Evolutionary conservation across 2,888 invertebrate genomes (phyloP).

Genomic region (Chaetogeoica ovagalla): DNA sequence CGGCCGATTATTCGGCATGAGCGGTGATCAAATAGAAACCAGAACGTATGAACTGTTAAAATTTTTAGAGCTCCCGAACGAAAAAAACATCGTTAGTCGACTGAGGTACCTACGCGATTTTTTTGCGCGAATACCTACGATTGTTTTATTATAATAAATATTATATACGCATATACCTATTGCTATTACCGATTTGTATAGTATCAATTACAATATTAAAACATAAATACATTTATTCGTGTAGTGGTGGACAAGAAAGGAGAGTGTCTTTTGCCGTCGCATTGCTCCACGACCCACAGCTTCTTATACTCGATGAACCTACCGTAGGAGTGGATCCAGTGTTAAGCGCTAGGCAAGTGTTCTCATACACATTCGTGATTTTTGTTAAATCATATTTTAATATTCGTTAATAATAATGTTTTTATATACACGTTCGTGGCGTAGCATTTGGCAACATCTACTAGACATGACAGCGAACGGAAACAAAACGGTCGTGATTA

Average conservation of each 20-base stretch:
- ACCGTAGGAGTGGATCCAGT: constrained; percentile 93
- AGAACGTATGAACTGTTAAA: constrained; percentile 56
- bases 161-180: too few species aligned
- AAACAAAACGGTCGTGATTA: constrained; percentile 82
- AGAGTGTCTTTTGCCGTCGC: constrained; percentile 87
- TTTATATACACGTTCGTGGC: constrained; percentile 55
- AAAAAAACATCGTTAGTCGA: constrained; percentile 56
- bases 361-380: background rate
- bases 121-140: constrained; percentile 47
- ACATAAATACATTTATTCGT: background rate
- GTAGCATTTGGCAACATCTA: constrained; percentile 86
- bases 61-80: constrained; percentile 57
- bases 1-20: constrained; percentile 62
- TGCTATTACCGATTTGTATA: too few species aligned
- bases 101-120: constrained; percentile 57
- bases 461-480: constrained; percentile 71
- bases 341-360: constrained; percentile 60
- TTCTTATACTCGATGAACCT: constrained; percentile 88
- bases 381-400: background rate
- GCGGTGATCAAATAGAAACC: constrained; percentile 56
- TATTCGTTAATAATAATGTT: background rate
- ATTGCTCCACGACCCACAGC: constrained; percentile 82
- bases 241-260: constrained; percentile 81
- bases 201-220: too few species aligned
- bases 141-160: background rate